Base-by-base conservation (phyloP, 1,140 invertebrate genomes). In the Neelides sp. region DNA sequence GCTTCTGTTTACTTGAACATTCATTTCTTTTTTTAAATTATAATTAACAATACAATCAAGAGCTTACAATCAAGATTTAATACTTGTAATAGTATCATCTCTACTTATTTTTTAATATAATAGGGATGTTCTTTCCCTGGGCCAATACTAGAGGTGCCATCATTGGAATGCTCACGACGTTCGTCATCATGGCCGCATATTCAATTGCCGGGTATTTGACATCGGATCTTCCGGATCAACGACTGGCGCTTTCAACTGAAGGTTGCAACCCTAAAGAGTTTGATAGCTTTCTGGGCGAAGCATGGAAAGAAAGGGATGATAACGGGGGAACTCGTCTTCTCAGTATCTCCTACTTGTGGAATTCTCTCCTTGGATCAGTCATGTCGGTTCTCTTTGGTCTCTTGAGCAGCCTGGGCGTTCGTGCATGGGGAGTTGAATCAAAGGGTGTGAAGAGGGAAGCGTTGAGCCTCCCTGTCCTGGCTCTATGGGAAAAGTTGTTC, bases 101-200 rank as follows among this genome's bases (percentile, higher is more conserved):
- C n/a, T n/a, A n/a, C n/a, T n/a, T n/a, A n/a, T n/a, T n/a, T n/a
- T n/a, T n/a, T n/a, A n/a, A n/a, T n/a, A n/a, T n/a, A n/a, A n/a
- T n/a, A n/a, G 56, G 50, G 30, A 58, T 58, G 56, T 8, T 54
- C 19, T 54, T 54, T 22, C 56, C 56, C 7, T 58, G 41, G 40
- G 43, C 48, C 2, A 58, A 58, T 32, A 24, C 48, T 15, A 50
- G 54, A 44, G 56, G 56, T 30, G 40, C 51, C 7, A 23, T 54
- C 2, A n/a, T 10, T 1, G 56, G 51, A 44, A 50, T 52, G 20
- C 24, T 58, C 1, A 26, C 26, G 4, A 47, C 48, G 2, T 43
- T 58, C 15, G 20, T 20, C 34, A 20, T 51, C 1, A 58, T 58
- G 56, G 48, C 51, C 7, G 36, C 43, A 4, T 48, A 42, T 27